phyloP scores from a whole-genome alignment of 2,113 vertebrate genomes.

The Microcebus tavaratra region DNA sequence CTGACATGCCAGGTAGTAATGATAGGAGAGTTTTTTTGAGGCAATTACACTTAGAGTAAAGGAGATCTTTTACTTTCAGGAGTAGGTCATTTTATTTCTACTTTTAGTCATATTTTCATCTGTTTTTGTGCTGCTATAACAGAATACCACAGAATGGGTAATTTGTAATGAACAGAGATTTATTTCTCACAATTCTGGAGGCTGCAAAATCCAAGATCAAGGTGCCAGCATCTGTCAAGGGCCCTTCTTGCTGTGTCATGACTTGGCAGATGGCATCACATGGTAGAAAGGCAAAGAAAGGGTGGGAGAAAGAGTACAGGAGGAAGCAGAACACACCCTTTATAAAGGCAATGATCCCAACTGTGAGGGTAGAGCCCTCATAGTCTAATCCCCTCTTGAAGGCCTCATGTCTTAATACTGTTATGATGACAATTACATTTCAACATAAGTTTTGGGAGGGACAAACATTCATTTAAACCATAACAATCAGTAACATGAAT shows the following conservation, averaged over 20 bases:
- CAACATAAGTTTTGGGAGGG: not conserved
- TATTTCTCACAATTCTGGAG: not conserved
- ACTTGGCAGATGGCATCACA: not conserved
- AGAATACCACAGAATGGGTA: too few relatives aligned
- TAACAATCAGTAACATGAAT: not conserved
- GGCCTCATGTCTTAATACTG: not conserved
- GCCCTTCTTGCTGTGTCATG: not conserved
- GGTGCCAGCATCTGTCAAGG: not conserved
- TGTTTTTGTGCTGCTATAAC: not conserved
- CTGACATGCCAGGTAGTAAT: not conserved
- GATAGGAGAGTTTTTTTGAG: not conserved
- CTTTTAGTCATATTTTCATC: not conserved
- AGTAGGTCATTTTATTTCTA: not conserved
- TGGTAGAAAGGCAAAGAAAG: not conserved
- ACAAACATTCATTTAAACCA: not conserved
- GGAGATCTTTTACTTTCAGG: not conserved
- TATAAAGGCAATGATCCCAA: rapidly evolving
- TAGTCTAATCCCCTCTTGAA: not conserved
- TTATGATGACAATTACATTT: not conserved
- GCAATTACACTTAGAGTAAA: not conserved
- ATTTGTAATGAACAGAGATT: not conserved
- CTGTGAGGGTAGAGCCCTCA: too few relatives aligned
- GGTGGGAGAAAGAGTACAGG: not conserved
- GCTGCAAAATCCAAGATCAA: not conserved
- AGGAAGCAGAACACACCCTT: not conserved